Base-by-base conservation (phyloP, 2,888 invertebrate genomes). In the Agrenia bidenticulata region DNA sequence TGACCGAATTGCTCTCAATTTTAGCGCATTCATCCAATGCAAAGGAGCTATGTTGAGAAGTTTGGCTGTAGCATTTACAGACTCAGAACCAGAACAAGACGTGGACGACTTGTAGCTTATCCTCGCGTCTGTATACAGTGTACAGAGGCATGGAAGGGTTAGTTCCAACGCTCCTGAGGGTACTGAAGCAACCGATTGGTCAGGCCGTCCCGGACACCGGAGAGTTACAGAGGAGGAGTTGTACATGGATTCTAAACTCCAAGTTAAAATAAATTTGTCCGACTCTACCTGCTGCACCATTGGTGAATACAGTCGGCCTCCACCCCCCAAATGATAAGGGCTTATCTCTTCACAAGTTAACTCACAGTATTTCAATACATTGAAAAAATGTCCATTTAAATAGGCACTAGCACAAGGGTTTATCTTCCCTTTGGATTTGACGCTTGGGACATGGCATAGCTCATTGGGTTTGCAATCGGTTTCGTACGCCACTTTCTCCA, bases 331-430 rank as follows among this genome's bases (percentile, higher is more conserved):
- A 45, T 45, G 55, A 27, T 55, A 55, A 17, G 24, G 24, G n/a
- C 17, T 55, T 2, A 55, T 11, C 2, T 21, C n/a, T 15, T 55
- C 17, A n/a, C 55, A 55, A 13, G 9, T 11, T 11, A 27, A n/a
- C 17, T 15, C 7, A 17, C 55, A 55, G 32, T 26, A 55, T 27
- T 55, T 17, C 26, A 55, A 7, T 7, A 27, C 27, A n/a, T 32
- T 26, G 5, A 26, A 11, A 9, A 11, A 26, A n/a, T 55, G 23
- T n/a, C 27, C 5, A 27, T 64, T 64, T n/a, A 61, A 56, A 15
- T 65, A 53, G 19, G 67, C 63, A 24, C 61, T 67, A 15, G 61
- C 60, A 59, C 70, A 70, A 4, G 61, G 58, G 19, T 63, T 60
- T 7, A 63, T 50, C 50, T 63, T 63, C 21, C 39, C 27, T 9